A percentile compares a stretch with the other conserved stretches of the same genome.
These are phyloP conservation scores for Syngnathus floridae DNA, from an alignment of 2,113 vertebrate species.

Conservation along the genomic window DNA sequence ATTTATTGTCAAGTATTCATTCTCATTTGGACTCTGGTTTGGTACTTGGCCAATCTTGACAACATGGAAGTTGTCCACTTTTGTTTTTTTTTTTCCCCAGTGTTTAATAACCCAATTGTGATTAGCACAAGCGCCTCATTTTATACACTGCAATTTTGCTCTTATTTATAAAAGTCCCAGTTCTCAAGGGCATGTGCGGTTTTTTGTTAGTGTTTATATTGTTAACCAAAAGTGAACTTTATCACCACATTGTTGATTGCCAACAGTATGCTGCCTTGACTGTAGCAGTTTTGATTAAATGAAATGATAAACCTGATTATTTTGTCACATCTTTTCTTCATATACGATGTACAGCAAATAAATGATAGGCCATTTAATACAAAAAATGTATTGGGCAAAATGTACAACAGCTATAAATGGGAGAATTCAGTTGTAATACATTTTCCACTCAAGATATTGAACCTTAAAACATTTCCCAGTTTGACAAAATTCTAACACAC, in stretches of 20 bases:
- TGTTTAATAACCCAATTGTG: slow-evolving; percentile 4
- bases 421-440: slow-evolving; percentile 67
- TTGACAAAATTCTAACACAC: slow-evolving; percentile 63
- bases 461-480: slow-evolving; percentile 41
- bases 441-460: slow-evolving; percentile 42
- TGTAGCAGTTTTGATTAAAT: slow-evolving; percentile 54
- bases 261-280: slow-evolving; percentile 37
- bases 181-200: slow-evolving; percentile 36
- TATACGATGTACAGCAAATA: not conserved
- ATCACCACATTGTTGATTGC: slow-evolving; percentile 9
- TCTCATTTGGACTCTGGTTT: slow-evolving; percentile 28
- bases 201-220: slow-evolving; percentile 29
- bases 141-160: slow-evolving; percentile 9
- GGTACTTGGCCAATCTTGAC: slow-evolving; percentile 17
- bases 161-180: slow-evolving; percentile 12
- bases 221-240: slow-evolving; percentile 31
- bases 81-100: slow-evolving; percentile 30
- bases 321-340: not conserved
- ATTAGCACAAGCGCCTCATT: slow-evolving; percentile 24
- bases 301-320: slow-evolving; percentile 6
- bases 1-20: not conserved
- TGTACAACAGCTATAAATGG: slow-evolving; percentile 71
- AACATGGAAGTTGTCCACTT: slow-evolving; percentile 30
- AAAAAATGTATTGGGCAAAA: slow-evolving; percentile 77
- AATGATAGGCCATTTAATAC: slow-evolving; percentile 59